phyloP scores from a whole-genome alignment of 2,113 vertebrate species.

The Eulacestoma nigropectus region DNA sequence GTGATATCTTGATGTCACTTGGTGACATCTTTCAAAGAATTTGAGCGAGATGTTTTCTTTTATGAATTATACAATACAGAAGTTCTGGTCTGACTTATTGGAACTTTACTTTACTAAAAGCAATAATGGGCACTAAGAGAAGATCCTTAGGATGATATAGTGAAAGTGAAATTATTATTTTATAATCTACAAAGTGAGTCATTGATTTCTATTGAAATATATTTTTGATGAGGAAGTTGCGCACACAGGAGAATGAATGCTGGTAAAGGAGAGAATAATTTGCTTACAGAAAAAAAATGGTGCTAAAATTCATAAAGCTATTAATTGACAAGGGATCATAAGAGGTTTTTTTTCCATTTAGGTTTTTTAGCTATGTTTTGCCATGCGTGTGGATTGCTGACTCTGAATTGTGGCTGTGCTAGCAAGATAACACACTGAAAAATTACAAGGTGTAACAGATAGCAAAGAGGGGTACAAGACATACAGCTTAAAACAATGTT shows the following conservation, averaged over 20 bases:
- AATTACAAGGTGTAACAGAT: background rate
- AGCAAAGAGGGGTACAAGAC: background rate
- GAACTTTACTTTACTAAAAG: background rate
- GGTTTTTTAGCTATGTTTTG: background rate
- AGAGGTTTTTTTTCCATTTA: background rate
- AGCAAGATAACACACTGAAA: background rate
- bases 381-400: rapidly evolving
- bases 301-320: background rate
- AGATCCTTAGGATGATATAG: background rate
- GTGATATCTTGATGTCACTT: background rate
- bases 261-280: background rate
- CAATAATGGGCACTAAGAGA: background rate
- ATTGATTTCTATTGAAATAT: background rate
- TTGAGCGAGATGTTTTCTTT: background rate
- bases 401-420: background rate
- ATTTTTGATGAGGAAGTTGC: background rate
- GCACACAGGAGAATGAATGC: background rate
- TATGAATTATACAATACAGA: background rate
- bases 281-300: background rate
- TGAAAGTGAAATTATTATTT: background rate
- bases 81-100: background rate
- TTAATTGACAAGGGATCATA: background rate
- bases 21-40: background rate
- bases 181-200: background rate
- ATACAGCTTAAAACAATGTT: background rate